Evolutionary conservation across 2,113 vertebrate species (phyloP).

Genomic region (Rhinogobius similis): DNA sequence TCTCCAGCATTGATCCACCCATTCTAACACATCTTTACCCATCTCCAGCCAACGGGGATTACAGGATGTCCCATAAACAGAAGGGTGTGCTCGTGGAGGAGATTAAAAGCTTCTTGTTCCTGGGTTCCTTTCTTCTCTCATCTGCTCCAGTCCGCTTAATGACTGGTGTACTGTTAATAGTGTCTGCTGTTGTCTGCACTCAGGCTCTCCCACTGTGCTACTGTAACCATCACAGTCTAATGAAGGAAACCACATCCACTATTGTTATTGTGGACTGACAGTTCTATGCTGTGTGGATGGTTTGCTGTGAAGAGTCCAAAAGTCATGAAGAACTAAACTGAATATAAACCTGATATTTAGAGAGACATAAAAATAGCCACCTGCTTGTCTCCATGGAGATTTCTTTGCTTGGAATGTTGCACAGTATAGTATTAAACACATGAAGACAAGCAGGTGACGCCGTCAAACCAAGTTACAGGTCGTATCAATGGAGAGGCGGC

Average conservation of each 20-base stretch:
- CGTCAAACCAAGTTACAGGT: too few species aligned
- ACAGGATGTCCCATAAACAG: slow-evolving; percentile 70
- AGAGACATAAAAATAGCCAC: neutral
- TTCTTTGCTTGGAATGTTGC: neutral
- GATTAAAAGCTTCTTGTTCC: slow-evolving; percentile 80
- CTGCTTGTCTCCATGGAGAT: too few species aligned
- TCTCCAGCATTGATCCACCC: too few species aligned
- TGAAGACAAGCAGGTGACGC: too few species aligned
- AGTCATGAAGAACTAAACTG: too few species aligned
- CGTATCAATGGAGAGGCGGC: too few species aligned
- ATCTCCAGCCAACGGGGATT: slow-evolving; percentile 62
- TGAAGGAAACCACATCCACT: neutral
- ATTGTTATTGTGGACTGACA: slow-evolving; percentile 6
- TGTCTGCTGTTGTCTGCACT: neutral
- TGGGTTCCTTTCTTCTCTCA: slow-evolving; percentile 69
- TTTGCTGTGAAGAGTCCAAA: neutral
- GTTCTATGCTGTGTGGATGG: neutral
- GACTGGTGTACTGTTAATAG: slow-evolving; percentile 64
- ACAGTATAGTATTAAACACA: neutral
- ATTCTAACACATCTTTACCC: slow-evolving; percentile 18
- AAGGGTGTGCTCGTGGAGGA: slow-evolving; percentile 70
- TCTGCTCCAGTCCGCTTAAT: slow-evolving; percentile 71
- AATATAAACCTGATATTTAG: neutral
- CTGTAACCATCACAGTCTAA: neutral
- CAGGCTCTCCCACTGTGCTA: slow-evolving; percentile 2